Conservation (phyloP, 2,888 invertebrate species). For the Andrena chrysosceles region DNA sequence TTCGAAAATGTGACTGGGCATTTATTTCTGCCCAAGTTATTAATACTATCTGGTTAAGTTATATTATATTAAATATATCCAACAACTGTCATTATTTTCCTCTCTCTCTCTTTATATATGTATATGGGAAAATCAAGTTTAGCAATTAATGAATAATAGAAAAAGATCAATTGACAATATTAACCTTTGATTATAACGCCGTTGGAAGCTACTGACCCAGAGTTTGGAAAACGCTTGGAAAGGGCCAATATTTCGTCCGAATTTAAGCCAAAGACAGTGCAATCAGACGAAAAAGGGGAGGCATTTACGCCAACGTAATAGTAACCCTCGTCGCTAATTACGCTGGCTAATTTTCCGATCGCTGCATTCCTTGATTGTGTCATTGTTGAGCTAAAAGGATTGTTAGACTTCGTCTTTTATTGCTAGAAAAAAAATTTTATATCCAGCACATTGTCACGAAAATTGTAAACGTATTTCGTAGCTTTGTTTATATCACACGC, state of each 20-base stretch:
- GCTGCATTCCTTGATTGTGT: conserved; percentile 62
- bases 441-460: conserved; percentile 19
- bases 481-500: not conserved
- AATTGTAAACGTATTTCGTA: conserved; percentile 17
- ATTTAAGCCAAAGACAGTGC: conserved; percentile 91
- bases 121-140: not conserved
- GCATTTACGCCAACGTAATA: conserved; percentile 93
- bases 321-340: conserved; percentile 86
- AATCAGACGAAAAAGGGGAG: conserved; percentile 91
- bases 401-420: conserved; percentile 79
- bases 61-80: not conserved
- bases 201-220: conserved; percentile 89
- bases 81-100: not conserved
- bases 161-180: conserved; percentile 34
- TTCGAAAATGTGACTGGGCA: not conserved
- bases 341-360: conserved; percentile 73
- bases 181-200: conserved; percentile 89
- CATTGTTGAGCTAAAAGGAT: conserved; percentile 61
- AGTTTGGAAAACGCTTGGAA: conserved; percentile 89
- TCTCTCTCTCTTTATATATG: not conserved
- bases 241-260: conserved; percentile 90
- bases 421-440: conserved; percentile 73
- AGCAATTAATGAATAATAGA: not conserved
- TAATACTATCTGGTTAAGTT: not conserved
- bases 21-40: not conserved